Evolutionary conservation across 2,113 vertebrate genomes (phyloP), one percentile per base, ranked within the genome.

Genomic region (Nycticorax nycticorax): DNA sequence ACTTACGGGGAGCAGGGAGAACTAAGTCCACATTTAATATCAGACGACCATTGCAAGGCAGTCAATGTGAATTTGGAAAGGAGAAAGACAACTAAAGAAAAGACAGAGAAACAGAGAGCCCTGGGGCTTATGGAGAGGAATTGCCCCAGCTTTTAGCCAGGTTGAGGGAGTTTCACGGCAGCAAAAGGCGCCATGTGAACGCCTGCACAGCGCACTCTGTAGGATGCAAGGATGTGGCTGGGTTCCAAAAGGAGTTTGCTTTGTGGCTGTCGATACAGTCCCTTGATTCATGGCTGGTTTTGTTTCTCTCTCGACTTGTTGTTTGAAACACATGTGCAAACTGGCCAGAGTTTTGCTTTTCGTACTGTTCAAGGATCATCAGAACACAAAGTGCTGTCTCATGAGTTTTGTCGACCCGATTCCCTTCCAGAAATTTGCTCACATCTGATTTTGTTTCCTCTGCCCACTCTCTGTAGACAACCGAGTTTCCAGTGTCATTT

Each of bases 381-480:
- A 90, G 88, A 50, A 23, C 62, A 57, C 73, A 88, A 97, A 98
- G 69, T 71, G 91, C 95, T 93, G 97, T 94, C 93, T 98, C 93
- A 94, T 92, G 95, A 92, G 90, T 94, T 97, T 97, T 97, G 96
- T 92, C 89, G 3, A 91, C 64, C 72, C 30, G 8, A 85, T 97
- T 97, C 97, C 88, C 93, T 98, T 96, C 96, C 93, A 95, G 74
- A 83, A 95, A 94, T 81, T 80, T 94, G 92, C 96, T 97, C 95
- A 91, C 96, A 95, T 98, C 89, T 97, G 98, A 98, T 98, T 96
- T 98, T 97, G 97, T 97, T 91, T 97, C 96, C 92, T 97, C 96
- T 97, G 95, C 98, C 97, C 98, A 98, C 98, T 97, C 97, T 85
- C 93, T 80, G 96, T 90, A 97, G 96, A 96, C 97, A 97, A 98